Conservation (phyloP, 2,888 invertebrate genomes). For the Lacanobia wlatinum region DNA sequence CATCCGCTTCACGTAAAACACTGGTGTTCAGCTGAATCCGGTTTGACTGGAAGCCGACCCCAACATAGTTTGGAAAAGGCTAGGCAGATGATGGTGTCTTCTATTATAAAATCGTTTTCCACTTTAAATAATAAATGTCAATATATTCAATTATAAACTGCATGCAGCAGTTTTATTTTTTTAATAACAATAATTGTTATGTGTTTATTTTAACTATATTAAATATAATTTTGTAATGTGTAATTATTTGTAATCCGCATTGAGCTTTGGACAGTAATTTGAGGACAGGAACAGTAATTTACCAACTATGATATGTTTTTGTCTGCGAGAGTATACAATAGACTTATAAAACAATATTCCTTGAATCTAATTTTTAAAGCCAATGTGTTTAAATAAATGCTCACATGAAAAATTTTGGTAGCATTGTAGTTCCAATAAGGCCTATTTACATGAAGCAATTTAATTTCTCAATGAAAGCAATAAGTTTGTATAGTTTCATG, state of each 20-base stretch:
- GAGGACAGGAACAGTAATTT: background rate
- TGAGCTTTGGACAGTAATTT: background rate
- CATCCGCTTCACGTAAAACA: too few relatives aligned
- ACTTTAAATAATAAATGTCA: background rate
- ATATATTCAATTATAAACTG: conserved; percentile 16
- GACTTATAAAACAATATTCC: background rate
- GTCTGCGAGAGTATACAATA: background rate
- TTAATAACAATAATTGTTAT: conserved; percentile 8
- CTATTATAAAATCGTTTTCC: conserved; percentile 12
- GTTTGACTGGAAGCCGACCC: too few relatives aligned
- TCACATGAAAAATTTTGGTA: conserved; percentile 1
- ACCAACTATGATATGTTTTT: background rate
- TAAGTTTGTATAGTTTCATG: background rate
- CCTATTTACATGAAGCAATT: conserved; percentile 3
- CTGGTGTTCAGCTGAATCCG: too few relatives aligned
- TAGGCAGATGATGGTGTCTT: too few relatives aligned
- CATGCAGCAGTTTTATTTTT: conserved; percentile 18
- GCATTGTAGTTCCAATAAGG: background rate
- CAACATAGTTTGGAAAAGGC: too few relatives aligned
- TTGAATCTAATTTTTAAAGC: too few relatives aligned
- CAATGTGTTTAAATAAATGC: too few relatives aligned
- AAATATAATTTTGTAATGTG: conserved; percentile 6
- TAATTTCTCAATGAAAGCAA: background rate
- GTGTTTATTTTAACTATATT: conserved; percentile 12
- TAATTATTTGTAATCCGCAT: background rate